phyloP scores from a whole-genome alignment of 2,113 vertebrate genomes.

The Coryphaenoides rupestris region DNA sequence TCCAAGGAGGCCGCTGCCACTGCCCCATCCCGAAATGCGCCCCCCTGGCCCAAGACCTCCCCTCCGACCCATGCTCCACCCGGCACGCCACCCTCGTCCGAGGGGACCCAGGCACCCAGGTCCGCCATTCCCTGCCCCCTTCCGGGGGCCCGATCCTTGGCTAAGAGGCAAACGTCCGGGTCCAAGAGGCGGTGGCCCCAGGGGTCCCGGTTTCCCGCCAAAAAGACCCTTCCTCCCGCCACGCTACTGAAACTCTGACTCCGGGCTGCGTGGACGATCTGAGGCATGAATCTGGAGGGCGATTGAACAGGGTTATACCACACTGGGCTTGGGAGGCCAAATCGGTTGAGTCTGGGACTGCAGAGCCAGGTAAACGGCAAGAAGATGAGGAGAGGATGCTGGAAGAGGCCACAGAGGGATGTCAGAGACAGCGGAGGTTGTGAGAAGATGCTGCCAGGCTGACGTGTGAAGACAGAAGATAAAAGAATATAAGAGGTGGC shows the following conservation, averaged over 20 bases:
- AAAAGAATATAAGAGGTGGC: conserved; percentile 75
- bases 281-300: background rate
- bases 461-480: conserved; percentile 64
- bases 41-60: conserved; percentile 44
- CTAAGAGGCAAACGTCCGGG: conserved; percentile 80
- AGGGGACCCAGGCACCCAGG: conserved; percentile 40
- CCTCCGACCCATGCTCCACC: conserved; percentile 27
- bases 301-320: background rate
- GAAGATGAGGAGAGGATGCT: conserved; percentile 4
- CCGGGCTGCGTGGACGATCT: conserved; percentile 1
- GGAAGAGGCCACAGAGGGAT: background rate
- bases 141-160: conserved; percentile 76
- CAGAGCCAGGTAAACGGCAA: background rate
- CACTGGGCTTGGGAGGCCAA: no score
- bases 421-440: conserved; percentile 15
- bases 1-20: conserved; percentile 37
- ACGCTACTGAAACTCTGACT: conserved; percentile 71
- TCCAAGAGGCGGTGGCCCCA: conserved; percentile 67
- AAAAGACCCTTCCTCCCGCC: conserved; percentile 87
- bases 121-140: conserved; percentile 67
- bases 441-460: conserved; percentile 42
- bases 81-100: conserved; percentile 42
- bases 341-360: background rate
- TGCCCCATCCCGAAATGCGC: conserved; percentile 38
- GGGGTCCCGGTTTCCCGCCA: conserved; percentile 80